Conservation (phyloP, 2,888 invertebrate genomes). For the Sisyra nigra region DNA sequence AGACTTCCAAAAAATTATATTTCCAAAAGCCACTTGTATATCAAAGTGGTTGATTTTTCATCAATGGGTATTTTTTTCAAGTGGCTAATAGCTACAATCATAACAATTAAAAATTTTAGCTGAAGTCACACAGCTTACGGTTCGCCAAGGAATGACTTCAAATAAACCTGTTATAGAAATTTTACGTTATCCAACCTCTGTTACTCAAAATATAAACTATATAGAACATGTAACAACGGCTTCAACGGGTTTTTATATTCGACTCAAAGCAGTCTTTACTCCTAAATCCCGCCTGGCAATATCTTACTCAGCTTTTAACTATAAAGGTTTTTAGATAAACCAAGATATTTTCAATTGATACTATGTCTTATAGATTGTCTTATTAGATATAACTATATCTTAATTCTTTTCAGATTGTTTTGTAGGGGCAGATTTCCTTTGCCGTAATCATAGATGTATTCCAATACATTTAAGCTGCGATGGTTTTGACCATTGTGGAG, state of each 20-base stretch:
- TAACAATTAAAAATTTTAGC: constrained; percentile 22
- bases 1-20: constrained; percentile 44
- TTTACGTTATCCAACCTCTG: constrained; percentile 31
- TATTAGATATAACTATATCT: not conserved
- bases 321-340: constrained; percentile 37
- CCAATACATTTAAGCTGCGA: constrained; percentile 50
- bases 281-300: constrained; percentile 46
- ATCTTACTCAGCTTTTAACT: constrained; percentile 53
- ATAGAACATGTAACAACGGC: constrained; percentile 45
- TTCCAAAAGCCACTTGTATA: constrained; percentile 47
- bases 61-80: constrained; percentile 33
- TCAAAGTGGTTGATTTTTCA: constrained; percentile 39
- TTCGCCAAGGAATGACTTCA: constrained; percentile 53
- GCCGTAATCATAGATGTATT: constrained; percentile 55
- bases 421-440: constrained; percentile 48
- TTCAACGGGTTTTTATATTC: constrained; percentile 49
- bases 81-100: not conserved
- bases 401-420: constrained; percentile 40
- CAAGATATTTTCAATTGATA: not conserved
- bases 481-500: constrained; percentile 62
- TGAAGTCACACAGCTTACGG: constrained; percentile 39
- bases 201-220: constrained; percentile 19
- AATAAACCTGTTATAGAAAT: constrained; percentile 40
- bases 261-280: constrained; percentile 45
- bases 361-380: not conserved